Percentiles rank a stretch among this genome's conserved stretches.
phyloP scores from a whole-genome alignment of 1,140 invertebrate species.

The Heliconius congener region DNA sequence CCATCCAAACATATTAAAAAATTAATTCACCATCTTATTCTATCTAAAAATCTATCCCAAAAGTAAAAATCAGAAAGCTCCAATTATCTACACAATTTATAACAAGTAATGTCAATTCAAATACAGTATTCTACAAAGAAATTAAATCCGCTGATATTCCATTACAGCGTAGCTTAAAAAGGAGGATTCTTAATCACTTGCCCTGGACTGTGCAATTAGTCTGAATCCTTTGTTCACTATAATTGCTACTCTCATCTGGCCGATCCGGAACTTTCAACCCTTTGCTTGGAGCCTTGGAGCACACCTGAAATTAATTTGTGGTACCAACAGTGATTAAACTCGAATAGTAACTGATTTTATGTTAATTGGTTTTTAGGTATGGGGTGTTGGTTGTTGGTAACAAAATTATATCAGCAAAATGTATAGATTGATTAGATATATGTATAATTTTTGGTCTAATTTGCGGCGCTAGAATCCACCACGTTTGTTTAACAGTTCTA shows the following conservation, averaged over 20 bases:
- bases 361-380: neutral
- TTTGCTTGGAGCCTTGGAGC: slow-evolving; percentile 23
- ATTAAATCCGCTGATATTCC: slow-evolving; percentile 24
- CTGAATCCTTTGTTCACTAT: slow-evolving; percentile 33
- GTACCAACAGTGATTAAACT: slow-evolving; percentile 13
- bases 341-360: neutral
- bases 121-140: neutral
- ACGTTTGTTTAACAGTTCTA: too few relatives aligned
- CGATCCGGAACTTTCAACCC: slow-evolving; percentile 30
- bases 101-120: neutral
- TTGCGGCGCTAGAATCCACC: too few relatives aligned
- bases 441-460: too few relatives aligned
- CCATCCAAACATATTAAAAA: too few relatives aligned
- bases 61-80: neutral
- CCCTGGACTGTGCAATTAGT: slow-evolving; percentile 31
- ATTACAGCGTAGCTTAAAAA: slow-evolving; percentile 30
- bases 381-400: neutral
- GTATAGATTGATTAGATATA: too few relatives aligned
- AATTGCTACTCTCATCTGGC: slow-evolving; percentile 34
- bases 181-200: slow-evolving; percentile 32
- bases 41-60: neutral
- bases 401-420: neutral
- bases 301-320: slow-evolving; percentile 28
- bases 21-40: too few relatives aligned
- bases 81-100: slow-evolving; percentile 1